Evolutionary conservation across 2,113 vertebrate genomes (phyloP).

Genomic region (Nothoprocta pentlandii): DNA sequence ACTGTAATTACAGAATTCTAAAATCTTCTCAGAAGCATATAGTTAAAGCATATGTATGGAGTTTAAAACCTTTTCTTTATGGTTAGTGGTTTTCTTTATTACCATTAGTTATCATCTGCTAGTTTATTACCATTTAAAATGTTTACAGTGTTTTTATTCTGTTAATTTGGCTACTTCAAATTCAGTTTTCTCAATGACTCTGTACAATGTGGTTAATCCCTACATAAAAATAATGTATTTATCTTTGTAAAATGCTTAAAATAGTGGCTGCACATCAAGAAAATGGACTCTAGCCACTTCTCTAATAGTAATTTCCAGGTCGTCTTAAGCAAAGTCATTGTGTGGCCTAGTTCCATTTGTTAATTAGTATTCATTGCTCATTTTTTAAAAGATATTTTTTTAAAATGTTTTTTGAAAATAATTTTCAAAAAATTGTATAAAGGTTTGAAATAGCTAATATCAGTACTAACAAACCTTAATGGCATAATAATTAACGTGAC

Average conservation of each 20-base stretch:
- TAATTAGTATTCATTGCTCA: not conserved
- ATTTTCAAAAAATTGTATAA: not conserved
- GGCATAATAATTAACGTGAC: not conserved
- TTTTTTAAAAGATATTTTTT: not conserved
- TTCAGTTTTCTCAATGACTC: not conserved
- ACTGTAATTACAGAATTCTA: not conserved
- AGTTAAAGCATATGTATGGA: not conserved
- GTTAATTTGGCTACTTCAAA: not conserved
- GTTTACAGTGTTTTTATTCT: not conserved
- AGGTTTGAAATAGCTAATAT: not conserved
- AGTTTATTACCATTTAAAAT: not conserved
- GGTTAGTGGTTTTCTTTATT: not conserved
- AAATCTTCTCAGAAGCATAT: not conserved
- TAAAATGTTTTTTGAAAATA: not conserved
- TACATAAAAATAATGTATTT: not conserved
- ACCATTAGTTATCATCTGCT: fast-evolving
- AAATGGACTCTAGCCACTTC: not conserved
- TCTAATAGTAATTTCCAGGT: not conserved
- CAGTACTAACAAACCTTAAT: not conserved
- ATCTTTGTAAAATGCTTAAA: not conserved
- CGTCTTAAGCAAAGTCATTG: not conserved
- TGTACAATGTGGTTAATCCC: not conserved
- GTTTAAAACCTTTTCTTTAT: not conserved
- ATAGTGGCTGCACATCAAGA: not conserved
- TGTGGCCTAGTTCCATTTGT: not conserved